These are phyloP conservation scores for Drosophila malerkotliana DNA, from an alignment of 1,140 invertebrate species.

Conservation along the genomic window DNA sequence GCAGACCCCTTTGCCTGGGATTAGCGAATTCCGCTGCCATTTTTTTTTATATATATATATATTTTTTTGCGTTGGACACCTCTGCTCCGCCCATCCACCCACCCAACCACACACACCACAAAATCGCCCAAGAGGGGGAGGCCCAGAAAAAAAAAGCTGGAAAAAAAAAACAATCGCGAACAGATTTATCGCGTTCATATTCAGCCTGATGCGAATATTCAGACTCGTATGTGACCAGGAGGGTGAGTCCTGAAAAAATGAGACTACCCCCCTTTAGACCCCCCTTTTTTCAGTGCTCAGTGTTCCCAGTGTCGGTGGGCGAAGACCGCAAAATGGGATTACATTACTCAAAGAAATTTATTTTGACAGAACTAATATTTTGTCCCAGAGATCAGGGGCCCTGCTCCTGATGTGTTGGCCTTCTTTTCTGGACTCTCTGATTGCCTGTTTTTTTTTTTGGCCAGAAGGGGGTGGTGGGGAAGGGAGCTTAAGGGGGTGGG, in stretches of 20 bases:
- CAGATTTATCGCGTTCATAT: conserved; percentile 83
- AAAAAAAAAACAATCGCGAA: conserved; percentile 75
- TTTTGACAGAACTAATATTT: conserved; percentile 84
- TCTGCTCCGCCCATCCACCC: neutral
- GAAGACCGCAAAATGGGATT: conserved; percentile 80
- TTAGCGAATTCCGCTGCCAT: conserved; percentile 77
- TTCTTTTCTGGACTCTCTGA: conserved; percentile 44
- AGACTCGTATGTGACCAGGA: conserved; percentile 55
- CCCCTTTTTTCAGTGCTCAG: conserved; percentile 3
- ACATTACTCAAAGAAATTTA: conserved; percentile 83
- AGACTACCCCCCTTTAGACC: conserved; percentile 15
- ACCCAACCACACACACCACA: neutral
- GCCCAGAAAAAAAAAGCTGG: conserved; percentile 16
- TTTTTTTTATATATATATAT: conserved; percentile 53
- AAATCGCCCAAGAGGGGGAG: neutral
- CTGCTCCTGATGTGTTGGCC: conserved; percentile 45
- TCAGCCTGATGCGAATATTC: conserved; percentile 70
- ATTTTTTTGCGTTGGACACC: conserved; percentile 54
- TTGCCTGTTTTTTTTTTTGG: conserved; percentile 17
- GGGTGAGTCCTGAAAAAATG: conserved; percentile 38
- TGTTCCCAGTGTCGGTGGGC: conserved; percentile 49
- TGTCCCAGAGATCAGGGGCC: conserved; percentile 68
- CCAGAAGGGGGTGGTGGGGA: neutral
- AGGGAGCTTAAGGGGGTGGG: conserved; percentile 1
- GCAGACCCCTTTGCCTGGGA: conserved; percentile 34